Conservation (phyloP, 2,113 vertebrate genomes). For the Oreochromis niloticus region DNA sequence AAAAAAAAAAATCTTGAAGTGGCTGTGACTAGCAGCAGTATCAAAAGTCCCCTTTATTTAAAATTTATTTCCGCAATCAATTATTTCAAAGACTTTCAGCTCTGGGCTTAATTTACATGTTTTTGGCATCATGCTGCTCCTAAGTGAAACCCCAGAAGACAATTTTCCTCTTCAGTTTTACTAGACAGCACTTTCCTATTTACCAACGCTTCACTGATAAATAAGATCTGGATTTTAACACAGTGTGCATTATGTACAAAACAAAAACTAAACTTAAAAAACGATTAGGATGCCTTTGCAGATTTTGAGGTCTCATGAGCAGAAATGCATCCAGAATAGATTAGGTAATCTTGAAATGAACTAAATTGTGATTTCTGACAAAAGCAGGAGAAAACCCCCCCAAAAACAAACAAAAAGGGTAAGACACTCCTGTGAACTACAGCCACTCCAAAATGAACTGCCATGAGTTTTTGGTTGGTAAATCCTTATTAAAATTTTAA, state of each 20-base stretch:
- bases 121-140: not conserved
- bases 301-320: not conserved
- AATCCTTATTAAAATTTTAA: not conserved
- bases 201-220: not conserved
- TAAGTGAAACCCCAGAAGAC: not conserved
- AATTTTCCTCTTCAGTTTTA: not conserved
- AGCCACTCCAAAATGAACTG: slow-evolving; percentile 23
- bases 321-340: not conserved
- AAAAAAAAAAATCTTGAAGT: not conserved
- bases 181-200: not conserved
- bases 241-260: not conserved
- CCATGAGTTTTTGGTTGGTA: slow-evolving; percentile 20
- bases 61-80: not conserved
- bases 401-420: not conserved
- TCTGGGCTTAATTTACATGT: not conserved
- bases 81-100: not conserved
- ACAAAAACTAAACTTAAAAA: not conserved
- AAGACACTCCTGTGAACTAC: slow-evolving; percentile 30
- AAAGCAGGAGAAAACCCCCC: not conserved
- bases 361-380: not conserved
- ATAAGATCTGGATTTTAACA: not conserved
- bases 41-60: not conserved
- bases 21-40: slow-evolving; percentile 33
- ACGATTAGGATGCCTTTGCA: not conserved
- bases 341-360: not conserved